Percentiles rank a stretch among this genome's conserved stretches.
Evolutionary conservation across 2,113 vertebrate species (phyloP).

Genomic region (Otocyon megalotis): DNA sequence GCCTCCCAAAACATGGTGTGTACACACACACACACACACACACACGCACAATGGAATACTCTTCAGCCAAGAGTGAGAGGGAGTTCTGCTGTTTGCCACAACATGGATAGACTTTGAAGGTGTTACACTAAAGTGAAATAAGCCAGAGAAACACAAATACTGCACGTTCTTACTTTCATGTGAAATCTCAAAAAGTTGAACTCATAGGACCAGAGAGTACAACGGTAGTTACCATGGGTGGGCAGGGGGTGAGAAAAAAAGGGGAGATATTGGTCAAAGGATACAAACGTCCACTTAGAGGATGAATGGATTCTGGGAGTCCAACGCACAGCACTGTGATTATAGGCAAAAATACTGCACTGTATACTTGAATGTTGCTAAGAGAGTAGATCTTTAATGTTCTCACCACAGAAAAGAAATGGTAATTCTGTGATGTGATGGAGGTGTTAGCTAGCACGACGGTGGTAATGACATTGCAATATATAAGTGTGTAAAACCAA

Average conservation of each 20-base stretch:
- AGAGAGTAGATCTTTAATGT: not conserved
- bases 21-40: no score
- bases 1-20: not conserved
- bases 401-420: not conserved
- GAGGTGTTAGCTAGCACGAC: not conserved
- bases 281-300: not conserved
- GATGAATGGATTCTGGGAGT: not conserved
- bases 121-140: not conserved
- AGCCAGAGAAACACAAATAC: not conserved
- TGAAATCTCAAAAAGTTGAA: not conserved
- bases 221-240: not conserved
- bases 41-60: not conserved
- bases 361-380: not conserved
- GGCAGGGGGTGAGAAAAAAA: no score
- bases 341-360: not conserved
- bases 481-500: not conserved
- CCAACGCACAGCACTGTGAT: not conserved
- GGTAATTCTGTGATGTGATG: not conserved
- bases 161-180: not conserved
- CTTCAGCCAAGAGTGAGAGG: not conserved
- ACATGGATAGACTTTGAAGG: not conserved
- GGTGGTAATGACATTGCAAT: not conserved
- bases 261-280: not conserved
- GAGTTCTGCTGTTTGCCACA: not conserved
- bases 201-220: not conserved